These are phyloP conservation scores for Drosophila paranaensis DNA, from an alignment of 2,888 invertebrate species.

Conservation along the genomic window DNA sequence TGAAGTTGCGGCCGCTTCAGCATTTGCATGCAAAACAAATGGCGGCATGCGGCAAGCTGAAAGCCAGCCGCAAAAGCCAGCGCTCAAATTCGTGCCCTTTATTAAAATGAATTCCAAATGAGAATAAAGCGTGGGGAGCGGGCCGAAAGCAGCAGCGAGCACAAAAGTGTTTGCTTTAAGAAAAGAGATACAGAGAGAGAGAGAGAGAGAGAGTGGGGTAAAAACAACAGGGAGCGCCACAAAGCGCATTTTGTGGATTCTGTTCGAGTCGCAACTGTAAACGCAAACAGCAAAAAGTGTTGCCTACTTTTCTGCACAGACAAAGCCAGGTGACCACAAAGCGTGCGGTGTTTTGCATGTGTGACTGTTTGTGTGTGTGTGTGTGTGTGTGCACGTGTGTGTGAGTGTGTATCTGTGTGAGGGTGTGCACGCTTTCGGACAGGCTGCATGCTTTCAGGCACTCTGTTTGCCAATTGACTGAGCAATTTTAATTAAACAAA, in stretches of 20 bases:
- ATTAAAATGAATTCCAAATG: slow-evolving; percentile 77
- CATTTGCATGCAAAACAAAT: slow-evolving; percentile 72
- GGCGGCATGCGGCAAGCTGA: slow-evolving; percentile 38
- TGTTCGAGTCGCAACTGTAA: slow-evolving; percentile 24
- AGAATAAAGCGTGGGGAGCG: slow-evolving; percentile 25
- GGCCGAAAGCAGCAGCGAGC: neutral
- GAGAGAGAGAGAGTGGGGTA: neutral
- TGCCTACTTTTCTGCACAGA: slow-evolving; percentile 62
- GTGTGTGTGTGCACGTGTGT: slow-evolving; percentile 12
- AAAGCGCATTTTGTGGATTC: slow-evolving; percentile 62
- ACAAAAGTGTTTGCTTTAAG: slow-evolving; percentile 28
- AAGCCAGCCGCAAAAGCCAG: slow-evolving; percentile 68
- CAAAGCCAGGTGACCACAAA: slow-evolving; percentile 65
- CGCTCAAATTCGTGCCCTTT: slow-evolving; percentile 73
- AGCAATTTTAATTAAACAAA: slow-evolving; percentile 70
- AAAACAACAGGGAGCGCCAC: slow-evolving; percentile 40
- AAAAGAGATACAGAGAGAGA: slow-evolving; percentile 4
- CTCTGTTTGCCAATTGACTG: slow-evolving; percentile 61
- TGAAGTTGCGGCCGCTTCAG: slow-evolving; percentile 68
- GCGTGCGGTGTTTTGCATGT: slow-evolving; percentile 31
- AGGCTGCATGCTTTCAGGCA: slow-evolving; percentile 31
- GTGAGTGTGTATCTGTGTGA: slow-evolving; percentile 1
- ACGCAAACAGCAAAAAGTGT: slow-evolving; percentile 42
- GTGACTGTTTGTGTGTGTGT: slow-evolving; percentile 13
- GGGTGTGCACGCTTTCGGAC: slow-evolving; percentile 25